Evolutionary conservation across 1,140 invertebrate genomes (phyloP).

Genomic region (Neodiprion lecontei): DNA sequence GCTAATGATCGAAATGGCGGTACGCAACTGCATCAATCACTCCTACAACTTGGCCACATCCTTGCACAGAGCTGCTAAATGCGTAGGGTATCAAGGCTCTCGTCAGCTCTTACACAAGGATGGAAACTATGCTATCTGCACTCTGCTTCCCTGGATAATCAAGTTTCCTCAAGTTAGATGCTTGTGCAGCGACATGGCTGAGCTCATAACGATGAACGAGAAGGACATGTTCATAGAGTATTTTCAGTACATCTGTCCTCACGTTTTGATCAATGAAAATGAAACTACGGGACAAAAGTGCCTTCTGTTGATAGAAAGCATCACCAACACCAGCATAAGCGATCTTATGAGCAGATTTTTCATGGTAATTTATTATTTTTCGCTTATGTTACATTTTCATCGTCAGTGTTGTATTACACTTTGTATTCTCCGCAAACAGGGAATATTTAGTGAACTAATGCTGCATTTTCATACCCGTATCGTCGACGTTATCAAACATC

Average conservation of each 20-base stretch:
- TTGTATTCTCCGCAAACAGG: constrained; percentile 55
- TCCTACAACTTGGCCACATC: constrained; percentile 57
- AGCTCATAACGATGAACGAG: constrained; percentile 64
- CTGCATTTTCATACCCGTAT: constrained; percentile 70
- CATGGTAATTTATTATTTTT: constrained; percentile 44
- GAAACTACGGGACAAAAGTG: constrained; percentile 64
- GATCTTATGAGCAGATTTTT: constrained; percentile 63
- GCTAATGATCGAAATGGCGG: constrained; percentile 65
- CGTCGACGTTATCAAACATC: constrained; percentile 68
- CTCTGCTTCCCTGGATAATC: constrained; percentile 65
- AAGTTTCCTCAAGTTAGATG: constrained; percentile 60
- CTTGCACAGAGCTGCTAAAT: constrained; percentile 61
- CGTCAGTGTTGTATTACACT: constrained; percentile 36
- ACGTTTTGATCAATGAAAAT: constrained; percentile 69
- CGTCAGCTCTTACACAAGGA: constrained; percentile 69
- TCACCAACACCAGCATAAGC: constrained; percentile 61
- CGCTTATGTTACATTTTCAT: neutral
- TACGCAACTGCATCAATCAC: constrained; percentile 64
- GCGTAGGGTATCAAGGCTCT: constrained; percentile 66
- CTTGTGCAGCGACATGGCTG: constrained; percentile 68
- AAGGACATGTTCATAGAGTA: constrained; percentile 66
- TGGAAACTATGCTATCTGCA: constrained; percentile 65
- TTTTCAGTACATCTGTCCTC: constrained; percentile 68
- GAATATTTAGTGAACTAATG: constrained; percentile 64
- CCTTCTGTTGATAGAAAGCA: constrained; percentile 65